Evolutionary conservation across 2,888 invertebrate genomes (phyloP).

Genomic region (Empis stercorea): DNA sequence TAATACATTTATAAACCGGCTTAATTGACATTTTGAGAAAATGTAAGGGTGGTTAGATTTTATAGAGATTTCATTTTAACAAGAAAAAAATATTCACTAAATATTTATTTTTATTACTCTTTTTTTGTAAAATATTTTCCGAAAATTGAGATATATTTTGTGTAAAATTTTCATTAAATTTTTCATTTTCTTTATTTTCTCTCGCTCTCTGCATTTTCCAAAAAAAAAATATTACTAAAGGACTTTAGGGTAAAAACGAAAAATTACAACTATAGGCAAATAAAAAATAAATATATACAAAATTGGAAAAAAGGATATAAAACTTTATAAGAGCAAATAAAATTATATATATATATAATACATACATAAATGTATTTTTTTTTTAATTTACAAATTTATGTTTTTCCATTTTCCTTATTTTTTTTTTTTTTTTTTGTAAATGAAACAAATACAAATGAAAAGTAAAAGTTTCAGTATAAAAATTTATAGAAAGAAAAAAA

Average conservation of each 20-base stretch:
- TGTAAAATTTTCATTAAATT: neutral
- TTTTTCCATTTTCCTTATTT: too few relatives aligned
- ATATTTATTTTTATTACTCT: too few relatives aligned
- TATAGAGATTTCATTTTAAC: too few relatives aligned
- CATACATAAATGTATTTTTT: neutral
- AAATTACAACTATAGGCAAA: too few relatives aligned
- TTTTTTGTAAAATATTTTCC: neutral
- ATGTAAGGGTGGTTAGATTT: too few relatives aligned
- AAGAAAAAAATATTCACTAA: too few relatives aligned
- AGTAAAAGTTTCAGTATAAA: constrained; percentile 10
- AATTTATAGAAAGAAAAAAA: constrained; percentile 4
- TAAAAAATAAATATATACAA: neutral
- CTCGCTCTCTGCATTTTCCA: constrained; percentile 3
- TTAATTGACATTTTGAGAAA: too few relatives aligned
- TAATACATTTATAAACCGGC: too few relatives aligned
- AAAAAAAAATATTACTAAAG: neutral
- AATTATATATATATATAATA: neutral
- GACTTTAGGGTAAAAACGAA: too few relatives aligned
- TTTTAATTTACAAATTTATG: neutral
- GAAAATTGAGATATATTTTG: constrained; percentile 5
- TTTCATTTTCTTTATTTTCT: constrained; percentile 6
- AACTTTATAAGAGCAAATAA: neutral
- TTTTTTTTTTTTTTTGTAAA: too few relatives aligned
- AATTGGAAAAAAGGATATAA: constrained; percentile 5
- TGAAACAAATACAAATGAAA: constrained; percentile 8